Evolutionary conservation across 2,113 vertebrate species (phyloP).

Genomic region (Ciconia maguari): DNA sequence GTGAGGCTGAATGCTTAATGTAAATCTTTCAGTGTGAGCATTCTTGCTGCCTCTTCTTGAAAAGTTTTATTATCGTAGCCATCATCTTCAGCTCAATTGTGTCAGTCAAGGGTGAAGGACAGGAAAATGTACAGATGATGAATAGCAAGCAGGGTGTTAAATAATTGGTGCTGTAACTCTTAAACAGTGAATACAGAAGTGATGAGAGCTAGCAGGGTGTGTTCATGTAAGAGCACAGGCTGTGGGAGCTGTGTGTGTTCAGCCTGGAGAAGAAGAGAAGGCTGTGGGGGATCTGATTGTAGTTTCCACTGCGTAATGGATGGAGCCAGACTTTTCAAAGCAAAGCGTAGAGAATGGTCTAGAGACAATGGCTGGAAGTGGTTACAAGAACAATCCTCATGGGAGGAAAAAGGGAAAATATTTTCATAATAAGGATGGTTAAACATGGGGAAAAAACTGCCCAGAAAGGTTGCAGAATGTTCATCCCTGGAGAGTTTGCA

Average conservation of each 20-base stretch:
- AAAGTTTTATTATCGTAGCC: neutral
- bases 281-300: neutral
- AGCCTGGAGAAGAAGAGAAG: neutral
- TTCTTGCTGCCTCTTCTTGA: neutral
- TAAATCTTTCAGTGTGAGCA: neutral
- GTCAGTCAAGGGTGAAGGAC: neutral
- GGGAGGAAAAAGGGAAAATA: neutral
- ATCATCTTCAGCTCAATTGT: neutral
- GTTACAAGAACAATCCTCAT: neutral
- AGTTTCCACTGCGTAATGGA: neutral
- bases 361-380: neutral
- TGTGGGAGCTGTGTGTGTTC: neutral
- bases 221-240: neutral
- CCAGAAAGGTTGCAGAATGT: neutral
- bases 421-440: neutral
- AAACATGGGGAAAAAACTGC: neutral
- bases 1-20: neutral
- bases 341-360: neutral
- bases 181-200: neutral
- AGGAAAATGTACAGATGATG: neutral
- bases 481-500: neutral
- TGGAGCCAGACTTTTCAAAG: neutral
- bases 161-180: neutral
- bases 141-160: neutral
- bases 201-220: neutral